phyloP scores from a whole-genome alignment of 2,113 vertebrate genomes.

The Microtus pennsylvanicus region DNA sequence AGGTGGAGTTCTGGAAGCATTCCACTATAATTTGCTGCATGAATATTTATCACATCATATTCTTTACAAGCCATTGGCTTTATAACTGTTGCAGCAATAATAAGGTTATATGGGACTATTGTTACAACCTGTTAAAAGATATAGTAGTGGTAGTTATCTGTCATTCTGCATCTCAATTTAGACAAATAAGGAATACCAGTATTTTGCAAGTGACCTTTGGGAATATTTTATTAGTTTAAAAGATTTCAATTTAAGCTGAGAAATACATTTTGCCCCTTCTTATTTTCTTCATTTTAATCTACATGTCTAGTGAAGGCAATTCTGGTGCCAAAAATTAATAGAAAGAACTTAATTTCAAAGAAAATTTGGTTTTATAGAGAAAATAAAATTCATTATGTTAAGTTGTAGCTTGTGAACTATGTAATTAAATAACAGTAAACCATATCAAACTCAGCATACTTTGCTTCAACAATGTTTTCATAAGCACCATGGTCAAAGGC shows the following conservation, averaged over 20 bases:
- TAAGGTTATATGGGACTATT: slow-evolving; percentile 51
- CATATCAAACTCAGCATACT: neutral
- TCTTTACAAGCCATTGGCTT: slow-evolving; percentile 70
- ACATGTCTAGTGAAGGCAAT: neutral
- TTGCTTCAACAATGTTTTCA: neutral
- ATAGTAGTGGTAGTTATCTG: slow-evolving; percentile 16
- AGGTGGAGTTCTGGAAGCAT: slow-evolving; percentile 22
- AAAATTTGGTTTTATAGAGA: neutral
- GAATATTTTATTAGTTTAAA: neutral
- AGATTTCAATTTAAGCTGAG: neutral
- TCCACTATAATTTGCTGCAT: slow-evolving; percentile 39
- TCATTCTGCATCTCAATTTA: slow-evolving; percentile 41
- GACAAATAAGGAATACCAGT: neutral
- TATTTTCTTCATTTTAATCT: neutral
- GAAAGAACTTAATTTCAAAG: neutral
- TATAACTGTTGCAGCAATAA: slow-evolving; percentile 57
- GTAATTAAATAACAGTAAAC: neutral
- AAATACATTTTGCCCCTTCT: neutral
- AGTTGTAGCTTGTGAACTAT: neutral
- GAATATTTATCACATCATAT: slow-evolving; percentile 74
- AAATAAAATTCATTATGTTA: neutral
- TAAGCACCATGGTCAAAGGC: neutral
- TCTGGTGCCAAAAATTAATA: neutral
- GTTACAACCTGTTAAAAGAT: slow-evolving; percentile 31
- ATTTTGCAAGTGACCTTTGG: slow-evolving; percentile 53